phyloP scores from a whole-genome alignment of 2,888 invertebrate genomes.

The Cenopis cana region DNA sequence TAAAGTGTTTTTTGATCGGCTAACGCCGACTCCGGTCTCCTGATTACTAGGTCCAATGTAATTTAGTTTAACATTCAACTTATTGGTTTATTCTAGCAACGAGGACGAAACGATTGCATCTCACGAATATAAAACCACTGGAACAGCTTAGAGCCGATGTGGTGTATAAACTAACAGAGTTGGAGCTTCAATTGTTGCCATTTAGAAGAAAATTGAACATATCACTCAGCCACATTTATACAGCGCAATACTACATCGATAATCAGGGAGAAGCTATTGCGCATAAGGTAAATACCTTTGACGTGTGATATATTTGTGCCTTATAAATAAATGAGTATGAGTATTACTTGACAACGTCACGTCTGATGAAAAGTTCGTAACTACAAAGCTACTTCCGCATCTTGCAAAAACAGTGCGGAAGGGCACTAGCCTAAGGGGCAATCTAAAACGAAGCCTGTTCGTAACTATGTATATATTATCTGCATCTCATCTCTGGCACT shows the following conservation, averaged over 20 bases:
- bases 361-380: background rate
- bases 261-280: slow-evolving; percentile 89
- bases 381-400: too few species aligned
- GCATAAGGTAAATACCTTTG: slow-evolving; percentile 88
- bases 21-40: too few species aligned
- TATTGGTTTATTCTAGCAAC: slow-evolving; percentile 69
- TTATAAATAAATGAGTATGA: too few species aligned
- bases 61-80: too few species aligned
- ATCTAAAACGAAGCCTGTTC: too few species aligned
- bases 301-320: too few species aligned
- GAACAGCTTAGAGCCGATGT: slow-evolving; percentile 89
- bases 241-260: slow-evolving; percentile 91
- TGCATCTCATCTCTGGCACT: too few species aligned
- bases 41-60: too few species aligned
- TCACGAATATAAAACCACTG: slow-evolving; percentile 87
- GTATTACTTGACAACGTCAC: background rate
- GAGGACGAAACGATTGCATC: slow-evolving; percentile 87
- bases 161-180: slow-evolving; percentile 90
- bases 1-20: too few species aligned
- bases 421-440: too few species aligned
- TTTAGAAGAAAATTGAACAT: slow-evolving; percentile 90
- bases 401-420: too few species aligned
- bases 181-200: slow-evolving; percentile 90
- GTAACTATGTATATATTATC: too few species aligned
- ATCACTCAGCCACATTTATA: slow-evolving; percentile 89